phyloP scores from a whole-genome alignment of 2,888 invertebrate genomes.

The Muscina levida region DNA sequence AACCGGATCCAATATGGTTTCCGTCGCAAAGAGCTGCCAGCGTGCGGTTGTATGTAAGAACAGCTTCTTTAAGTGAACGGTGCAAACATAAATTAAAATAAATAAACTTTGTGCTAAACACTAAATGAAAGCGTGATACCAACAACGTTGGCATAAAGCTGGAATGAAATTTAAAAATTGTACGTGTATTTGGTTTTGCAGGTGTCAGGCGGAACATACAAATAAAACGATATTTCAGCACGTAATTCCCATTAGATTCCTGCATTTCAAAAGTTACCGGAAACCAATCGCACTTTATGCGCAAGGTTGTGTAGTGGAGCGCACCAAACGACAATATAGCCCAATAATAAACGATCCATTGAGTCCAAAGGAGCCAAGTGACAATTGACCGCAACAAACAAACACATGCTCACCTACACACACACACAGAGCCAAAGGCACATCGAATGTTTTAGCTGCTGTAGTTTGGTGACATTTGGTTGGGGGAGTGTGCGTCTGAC shows the following conservation, averaged over 20 bases:
- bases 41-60: neutral
- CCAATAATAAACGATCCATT: constrained; percentile 57
- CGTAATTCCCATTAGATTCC: constrained; percentile 61
- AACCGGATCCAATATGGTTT: neutral
- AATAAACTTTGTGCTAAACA: constrained; percentile 40
- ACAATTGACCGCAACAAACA: constrained; percentile 61
- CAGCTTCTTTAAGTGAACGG: constrained; percentile 32
- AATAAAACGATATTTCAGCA: constrained; percentile 57
- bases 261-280: constrained; percentile 41
- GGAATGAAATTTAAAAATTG: constrained; percentile 43
- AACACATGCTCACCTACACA: neutral
- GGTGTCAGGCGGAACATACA: constrained; percentile 44
- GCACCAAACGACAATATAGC: constrained; percentile 21
- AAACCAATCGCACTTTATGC: constrained; percentile 34
- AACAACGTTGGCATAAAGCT: neutral
- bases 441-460: neutral
- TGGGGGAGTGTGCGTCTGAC: constrained; percentile 13
- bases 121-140: neutral
- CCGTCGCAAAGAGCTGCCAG: neutral
- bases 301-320: constrained; percentile 30
- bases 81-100: constrained; percentile 58
- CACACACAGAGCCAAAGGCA: neutral
- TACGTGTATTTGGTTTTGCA: constrained; percentile 33
- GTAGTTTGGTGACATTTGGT: neutral
- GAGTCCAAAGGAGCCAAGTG: constrained; percentile 55